phyloP scores from a whole-genome alignment of 1,140 invertebrate species.

The Venturia canescens region DNA sequence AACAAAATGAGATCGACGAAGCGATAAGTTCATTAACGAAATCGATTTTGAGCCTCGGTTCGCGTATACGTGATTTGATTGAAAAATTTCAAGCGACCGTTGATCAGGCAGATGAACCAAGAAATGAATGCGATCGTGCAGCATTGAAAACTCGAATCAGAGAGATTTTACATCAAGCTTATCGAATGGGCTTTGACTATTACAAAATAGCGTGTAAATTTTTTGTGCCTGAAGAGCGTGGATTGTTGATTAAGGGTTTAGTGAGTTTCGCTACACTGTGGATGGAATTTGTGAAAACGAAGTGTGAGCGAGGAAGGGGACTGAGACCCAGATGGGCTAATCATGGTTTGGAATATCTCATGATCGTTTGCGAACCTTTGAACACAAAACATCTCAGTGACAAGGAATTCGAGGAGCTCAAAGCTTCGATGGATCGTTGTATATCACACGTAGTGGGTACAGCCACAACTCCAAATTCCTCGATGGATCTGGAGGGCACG shows the following conservation, averaged over 20 bases:
- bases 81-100: conserved; percentile 79
- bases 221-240: conserved; percentile 75
- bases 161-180: conserved; percentile 91
- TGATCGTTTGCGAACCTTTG: conserved; percentile 87
- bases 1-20: conserved; percentile 77
- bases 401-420: conserved; percentile 87
- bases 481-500: conserved; percentile 56
- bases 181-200: conserved; percentile 94
- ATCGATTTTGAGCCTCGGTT: conserved; percentile 80
- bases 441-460: conserved; percentile 89
- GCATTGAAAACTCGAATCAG: conserved; percentile 81
- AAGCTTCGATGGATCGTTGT: conserved; percentile 84
- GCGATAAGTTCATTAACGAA: conserved; percentile 81
- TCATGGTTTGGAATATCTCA: conserved; percentile 91
- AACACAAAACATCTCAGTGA: conserved; percentile 86
- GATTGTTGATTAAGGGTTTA: conserved; percentile 75
- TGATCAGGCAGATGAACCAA: conserved; percentile 65
- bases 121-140: conserved; percentile 67
- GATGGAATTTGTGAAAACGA: conserved; percentile 90
- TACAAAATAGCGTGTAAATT: conserved; percentile 88
- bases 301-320: conserved; percentile 90
- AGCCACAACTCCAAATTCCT: conserved; percentile 69
- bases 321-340: conserved; percentile 90
- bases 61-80: conserved; percentile 80
- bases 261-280: conserved; percentile 89